Conservation (phyloP, 2,888 invertebrate species). For the Augochlorella aurata region DNA sequence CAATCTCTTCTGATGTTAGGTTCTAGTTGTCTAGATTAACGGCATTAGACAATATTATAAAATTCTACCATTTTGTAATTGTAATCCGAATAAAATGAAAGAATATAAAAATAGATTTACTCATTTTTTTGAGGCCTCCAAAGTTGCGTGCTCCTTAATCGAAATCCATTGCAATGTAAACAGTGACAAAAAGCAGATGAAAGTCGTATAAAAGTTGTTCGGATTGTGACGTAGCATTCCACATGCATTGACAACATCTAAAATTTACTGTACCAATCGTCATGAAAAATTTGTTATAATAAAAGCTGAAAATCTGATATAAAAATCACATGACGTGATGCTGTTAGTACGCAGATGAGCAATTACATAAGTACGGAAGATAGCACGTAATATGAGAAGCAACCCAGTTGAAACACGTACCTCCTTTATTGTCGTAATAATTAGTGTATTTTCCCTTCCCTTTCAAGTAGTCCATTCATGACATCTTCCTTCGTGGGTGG, state of each 20-base stretch:
- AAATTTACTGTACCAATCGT: neutral
- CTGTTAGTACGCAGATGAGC: slow-evolving; percentile 49
- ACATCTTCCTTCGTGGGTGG: slow-evolving; percentile 70
- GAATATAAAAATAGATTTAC: too few species aligned
- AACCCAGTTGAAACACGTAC: slow-evolving; percentile 68
- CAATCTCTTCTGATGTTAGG: too few species aligned
- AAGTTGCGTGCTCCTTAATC: neutral
- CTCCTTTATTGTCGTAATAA: slow-evolving; percentile 71
- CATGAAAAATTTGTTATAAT: neutral
- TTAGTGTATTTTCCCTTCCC: slow-evolving; percentile 64
- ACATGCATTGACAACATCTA: neutral
- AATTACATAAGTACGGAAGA: slow-evolving; percentile 69
- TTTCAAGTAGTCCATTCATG: slow-evolving; percentile 69
- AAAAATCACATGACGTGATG: slow-evolving; percentile 5
- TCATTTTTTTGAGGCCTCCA: too few species aligned
- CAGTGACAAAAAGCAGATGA: neutral
- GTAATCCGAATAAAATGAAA: too few species aligned
- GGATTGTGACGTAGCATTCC: neutral
- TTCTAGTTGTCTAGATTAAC: too few species aligned
- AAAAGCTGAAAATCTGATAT: neutral
- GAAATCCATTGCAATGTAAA: neutral
- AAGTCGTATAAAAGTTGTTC: neutral
- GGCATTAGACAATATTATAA: too few species aligned
- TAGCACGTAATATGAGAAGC: slow-evolving; percentile 69
- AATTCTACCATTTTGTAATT: too few species aligned